Evolutionary conservation across 1,140 invertebrate genomes (phyloP), one percentile per base, ranked within the genome.

Genomic region (Drosophila bifasciata): DNA sequence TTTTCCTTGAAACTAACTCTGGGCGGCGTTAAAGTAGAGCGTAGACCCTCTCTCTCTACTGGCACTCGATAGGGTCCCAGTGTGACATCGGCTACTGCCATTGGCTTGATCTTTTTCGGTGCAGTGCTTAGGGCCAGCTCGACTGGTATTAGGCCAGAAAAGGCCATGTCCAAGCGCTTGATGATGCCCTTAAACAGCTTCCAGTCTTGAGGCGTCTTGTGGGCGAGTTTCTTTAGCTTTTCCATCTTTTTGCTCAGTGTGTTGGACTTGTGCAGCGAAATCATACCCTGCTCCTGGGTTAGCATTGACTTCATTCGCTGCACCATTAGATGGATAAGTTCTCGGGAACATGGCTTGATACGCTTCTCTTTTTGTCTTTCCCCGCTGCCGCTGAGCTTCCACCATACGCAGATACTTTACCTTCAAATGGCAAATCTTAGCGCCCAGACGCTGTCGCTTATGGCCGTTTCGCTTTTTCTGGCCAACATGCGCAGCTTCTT

Each of bases 101-200:
- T 15, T 2, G 17, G 8, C 3, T n/a, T 4, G 13, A 0, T 36
- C 19, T 32, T 19, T 13, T 4, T 11, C 6, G 6, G 6, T 3
- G 5, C 5, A 2, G n/a, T 11, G 11, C 19, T 28, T 5, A 46
- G 13, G 8, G 28, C 55, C 16, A 46, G 7, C 17, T 58, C 55
- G 5, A 58, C 6, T 1, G 55, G 55, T 13, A 58, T 13, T 17
- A 58, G 15, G 1, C 55, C 55, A 5, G 25, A 41, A 11, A 58
- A 13, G 2, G 25, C 43, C n/a, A 46, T 15, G 7, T 58, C 43
- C 8, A 58, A 15, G 7, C 55, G 43, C 9, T 21, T 32, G 5
- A 58, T 21, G 32, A n/a, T 15, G 9, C 21, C 28, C 16, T 32
- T 16, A 6, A 58, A 58, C 3, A 25, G 13, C 32, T 8, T 32